phyloP scores from a whole-genome alignment of 2,888 invertebrate genomes.

The Catotricha subobsoleta region DNA sequence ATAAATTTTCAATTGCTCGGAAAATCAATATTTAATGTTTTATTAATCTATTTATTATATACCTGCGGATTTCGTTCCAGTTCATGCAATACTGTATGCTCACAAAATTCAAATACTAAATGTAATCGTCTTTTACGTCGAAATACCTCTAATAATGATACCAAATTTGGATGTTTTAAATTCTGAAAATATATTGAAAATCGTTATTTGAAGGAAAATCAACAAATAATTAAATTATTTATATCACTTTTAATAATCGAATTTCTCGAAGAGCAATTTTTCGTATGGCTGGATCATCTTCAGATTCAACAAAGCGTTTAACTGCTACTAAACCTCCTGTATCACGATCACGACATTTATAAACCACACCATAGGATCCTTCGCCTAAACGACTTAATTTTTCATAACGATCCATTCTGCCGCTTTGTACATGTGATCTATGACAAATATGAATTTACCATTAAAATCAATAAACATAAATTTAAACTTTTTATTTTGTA shows the following conservation, averaged over 20 bases:
- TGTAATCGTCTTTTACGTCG: constrained; percentile 87
- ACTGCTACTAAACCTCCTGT: constrained; percentile 90
- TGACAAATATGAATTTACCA: constrained; percentile 13
- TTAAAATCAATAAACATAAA: constrained; percentile 12
- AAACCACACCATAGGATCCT: constrained; percentile 89
- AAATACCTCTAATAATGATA: constrained; percentile 95
- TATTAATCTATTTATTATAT: neutral
- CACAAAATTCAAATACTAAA: constrained; percentile 96
- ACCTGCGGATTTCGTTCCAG: constrained; percentile 73
- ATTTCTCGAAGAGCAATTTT: constrained; percentile 93
- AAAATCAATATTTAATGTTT: neutral
- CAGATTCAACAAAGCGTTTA: constrained; percentile 92
- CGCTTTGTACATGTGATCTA: constrained; percentile 61
- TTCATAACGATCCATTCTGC: constrained; percentile 87
- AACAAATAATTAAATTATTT: neutral
- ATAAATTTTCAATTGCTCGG: neutral
- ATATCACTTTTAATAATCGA: constrained; percentile 68
- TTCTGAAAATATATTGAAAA: constrained; percentile 53
- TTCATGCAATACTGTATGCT: constrained; percentile 90
- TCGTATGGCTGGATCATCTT: constrained; percentile 88
- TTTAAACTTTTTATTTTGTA: too few relatives aligned
- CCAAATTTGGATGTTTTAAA: constrained; percentile 92
- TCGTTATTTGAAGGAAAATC: constrained; percentile 11
- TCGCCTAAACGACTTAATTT: constrained; percentile 87
- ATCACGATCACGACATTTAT: constrained; percentile 89